Conservation (phyloP, 2,888 invertebrate genomes). For the Allygus modestus region DNA sequence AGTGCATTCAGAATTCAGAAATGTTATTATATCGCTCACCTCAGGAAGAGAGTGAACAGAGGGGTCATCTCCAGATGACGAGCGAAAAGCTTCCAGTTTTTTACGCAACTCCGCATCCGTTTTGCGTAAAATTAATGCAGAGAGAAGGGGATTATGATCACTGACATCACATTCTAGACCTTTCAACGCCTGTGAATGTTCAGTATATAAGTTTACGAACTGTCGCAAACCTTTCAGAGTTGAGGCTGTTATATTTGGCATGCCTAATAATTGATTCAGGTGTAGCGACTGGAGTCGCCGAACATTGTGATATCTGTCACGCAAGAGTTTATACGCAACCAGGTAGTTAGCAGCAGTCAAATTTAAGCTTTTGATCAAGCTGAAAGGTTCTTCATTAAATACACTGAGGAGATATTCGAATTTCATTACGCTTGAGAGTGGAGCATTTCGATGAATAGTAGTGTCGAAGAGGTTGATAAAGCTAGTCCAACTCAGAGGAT, state of each 20-base stretch:
- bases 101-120: conserved; percentile 12
- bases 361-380: neutral
- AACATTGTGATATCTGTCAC: conserved; percentile 14
- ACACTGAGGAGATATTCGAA: conserved; percentile 18
- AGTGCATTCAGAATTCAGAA: conserved; percentile 25
- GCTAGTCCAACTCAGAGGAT: conserved; percentile 8
- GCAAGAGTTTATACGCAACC: neutral
- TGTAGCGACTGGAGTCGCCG: neutral
- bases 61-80: neutral
- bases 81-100: conserved; percentile 13
- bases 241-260: neutral
- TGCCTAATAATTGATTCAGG: conserved; percentile 8
- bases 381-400: conserved; percentile 11
- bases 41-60: conserved; percentile 10
- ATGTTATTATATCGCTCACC: conserved; percentile 3
- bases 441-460: conserved; percentile 10
- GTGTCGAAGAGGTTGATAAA: conserved; percentile 28
- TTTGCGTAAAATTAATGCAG: neutral
- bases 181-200: conserved; percentile 25
- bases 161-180: neutral
- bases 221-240: neutral
- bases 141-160: neutral
- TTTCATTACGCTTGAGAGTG: conserved; percentile 7
- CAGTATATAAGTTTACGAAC: neutral
- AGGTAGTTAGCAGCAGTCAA: neutral